Evolutionary conservation across 23 tunicate species (phyloP).

Genomic region (Corella eumyota): DNA sequence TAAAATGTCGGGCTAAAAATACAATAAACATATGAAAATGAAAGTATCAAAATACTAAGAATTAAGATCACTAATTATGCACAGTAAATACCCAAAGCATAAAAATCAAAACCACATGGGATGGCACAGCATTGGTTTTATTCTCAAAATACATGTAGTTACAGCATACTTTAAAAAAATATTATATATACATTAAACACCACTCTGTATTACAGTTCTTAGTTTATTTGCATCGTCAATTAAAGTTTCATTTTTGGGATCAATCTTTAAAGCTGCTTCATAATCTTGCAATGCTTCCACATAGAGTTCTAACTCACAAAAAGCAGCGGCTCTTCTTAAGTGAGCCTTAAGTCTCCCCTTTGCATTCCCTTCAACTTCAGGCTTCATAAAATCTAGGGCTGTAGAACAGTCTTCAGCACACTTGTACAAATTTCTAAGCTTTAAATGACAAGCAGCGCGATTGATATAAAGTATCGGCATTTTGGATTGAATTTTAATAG

Average conservation of each 20-base stretch:
- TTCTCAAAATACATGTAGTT: no score
- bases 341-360: conserved; percentile 73
- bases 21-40: no score
- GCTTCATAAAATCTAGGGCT: conserved; percentile 63
- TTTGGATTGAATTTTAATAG: conserved; percentile 74
- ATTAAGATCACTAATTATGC: no score
- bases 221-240: conserved; percentile 54
- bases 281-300: conserved; percentile 84
- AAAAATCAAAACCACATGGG: no score
- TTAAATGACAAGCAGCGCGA: conserved; percentile 89
- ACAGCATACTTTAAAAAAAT: no score
- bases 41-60: no score
- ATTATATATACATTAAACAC: no score
- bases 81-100: no score
- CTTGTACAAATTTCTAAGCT: conserved; percentile 70
- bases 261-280: conserved; percentile 80
- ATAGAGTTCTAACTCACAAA: conserved; percentile 74
- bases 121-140: no score
- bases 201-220: conserved; percentile 53
- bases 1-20: no score
- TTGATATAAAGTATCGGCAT: conserved; percentile 60
- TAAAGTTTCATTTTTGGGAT: conserved; percentile 62
- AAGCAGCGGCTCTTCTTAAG: conserved; percentile 65
- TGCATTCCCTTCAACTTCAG: conserved; percentile 71
- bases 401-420: conserved; percentile 80